These are phyloP conservation scores for Melinaea marsaeus DNA, from an alignment of 2,888 invertebrate genomes.

Conservation along the genomic window DNA sequence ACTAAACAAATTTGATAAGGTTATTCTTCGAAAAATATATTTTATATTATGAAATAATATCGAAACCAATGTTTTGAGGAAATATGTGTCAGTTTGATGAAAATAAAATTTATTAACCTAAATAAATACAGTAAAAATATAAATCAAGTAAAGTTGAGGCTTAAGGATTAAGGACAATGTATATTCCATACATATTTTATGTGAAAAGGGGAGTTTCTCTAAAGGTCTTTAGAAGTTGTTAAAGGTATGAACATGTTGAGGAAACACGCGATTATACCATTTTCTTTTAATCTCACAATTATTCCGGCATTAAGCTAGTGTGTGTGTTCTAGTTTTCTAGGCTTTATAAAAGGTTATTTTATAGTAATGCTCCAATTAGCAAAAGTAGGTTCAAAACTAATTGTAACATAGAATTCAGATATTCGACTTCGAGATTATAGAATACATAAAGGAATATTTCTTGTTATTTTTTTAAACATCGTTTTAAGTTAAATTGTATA, in stretches of 20 bases:
- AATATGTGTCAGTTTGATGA: neutral
- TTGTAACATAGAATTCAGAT: too few species aligned
- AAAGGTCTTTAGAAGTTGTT: constrained; percentile 13
- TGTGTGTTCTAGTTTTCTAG: neutral
- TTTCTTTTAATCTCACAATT: constrained; percentile 1
- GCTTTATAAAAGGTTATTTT: neutral
- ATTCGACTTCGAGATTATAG: too few species aligned
- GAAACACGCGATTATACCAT: constrained; percentile 1
- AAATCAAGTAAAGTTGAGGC: constrained; percentile 19
- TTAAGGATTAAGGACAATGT: constrained; percentile 21
- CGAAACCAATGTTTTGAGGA: neutral
- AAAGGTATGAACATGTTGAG: neutral
- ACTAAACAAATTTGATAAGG: neutral
- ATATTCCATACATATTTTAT: constrained; percentile 25
- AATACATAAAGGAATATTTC: too few species aligned
- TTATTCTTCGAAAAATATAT: too few species aligned
- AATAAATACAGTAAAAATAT: constrained; percentile 14
- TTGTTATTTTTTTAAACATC: too few species aligned
- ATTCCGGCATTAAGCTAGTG: neutral
- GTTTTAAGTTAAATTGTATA: too few species aligned
- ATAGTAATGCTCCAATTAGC: too few species aligned
- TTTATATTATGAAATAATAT: too few species aligned
- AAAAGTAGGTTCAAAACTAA: too few species aligned
- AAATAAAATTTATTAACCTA: neutral
- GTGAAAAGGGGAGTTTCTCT: constrained; percentile 14